Conservation (phyloP, 2,797 vertebrate species). For the Gymnoscopelus braueri region DNA sequence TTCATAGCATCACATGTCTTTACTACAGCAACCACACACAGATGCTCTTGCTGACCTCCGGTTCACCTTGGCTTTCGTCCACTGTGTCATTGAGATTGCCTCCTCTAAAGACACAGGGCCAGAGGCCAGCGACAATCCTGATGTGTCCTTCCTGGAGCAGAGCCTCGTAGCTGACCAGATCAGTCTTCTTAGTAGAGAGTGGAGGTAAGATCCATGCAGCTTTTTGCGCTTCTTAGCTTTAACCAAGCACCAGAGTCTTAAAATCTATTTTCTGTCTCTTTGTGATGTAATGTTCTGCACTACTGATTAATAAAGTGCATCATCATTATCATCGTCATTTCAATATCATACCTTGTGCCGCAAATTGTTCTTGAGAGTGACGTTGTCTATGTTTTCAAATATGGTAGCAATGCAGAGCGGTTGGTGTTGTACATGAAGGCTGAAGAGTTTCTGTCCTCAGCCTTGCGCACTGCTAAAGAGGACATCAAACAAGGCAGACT, state of each 20-base stretch:
- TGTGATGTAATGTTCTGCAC: too few species aligned
- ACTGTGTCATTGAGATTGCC: constrained; percentile 92
- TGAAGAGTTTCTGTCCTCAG: constrained; percentile 89
- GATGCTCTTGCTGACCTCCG: constrained; percentile 89
- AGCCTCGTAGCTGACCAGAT: constrained; percentile 96
- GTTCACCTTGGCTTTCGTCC: constrained; percentile 90
- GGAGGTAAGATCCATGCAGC: constrained; percentile 84
- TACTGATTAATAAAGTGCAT: too few species aligned
- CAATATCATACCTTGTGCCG: too few species aligned
- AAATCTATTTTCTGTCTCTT: too few species aligned
- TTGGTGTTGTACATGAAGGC: constrained; percentile 95
- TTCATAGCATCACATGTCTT: constrained; percentile 19
- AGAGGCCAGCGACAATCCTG: constrained; percentile 70
- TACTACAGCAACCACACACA: constrained; percentile 88
- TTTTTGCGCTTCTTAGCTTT: background rate
- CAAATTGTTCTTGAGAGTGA: too few species aligned
- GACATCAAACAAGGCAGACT: constrained; percentile 89
- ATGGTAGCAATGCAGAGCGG: constrained; percentile 89
- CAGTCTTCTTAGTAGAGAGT: constrained; percentile 93
- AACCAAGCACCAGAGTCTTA: too few species aligned
- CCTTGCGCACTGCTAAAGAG: constrained; percentile 89
- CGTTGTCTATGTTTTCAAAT: background rate
- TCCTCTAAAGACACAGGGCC: constrained; percentile 82
- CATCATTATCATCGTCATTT: too few species aligned
- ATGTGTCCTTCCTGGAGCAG: constrained; percentile 89